A percentile compares a stretch with the other conserved stretches of the same genome.
These are phyloP conservation scores for Achlya flavicornis DNA, from an alignment of 2,888 invertebrate genomes.

Conservation along the genomic window DNA sequence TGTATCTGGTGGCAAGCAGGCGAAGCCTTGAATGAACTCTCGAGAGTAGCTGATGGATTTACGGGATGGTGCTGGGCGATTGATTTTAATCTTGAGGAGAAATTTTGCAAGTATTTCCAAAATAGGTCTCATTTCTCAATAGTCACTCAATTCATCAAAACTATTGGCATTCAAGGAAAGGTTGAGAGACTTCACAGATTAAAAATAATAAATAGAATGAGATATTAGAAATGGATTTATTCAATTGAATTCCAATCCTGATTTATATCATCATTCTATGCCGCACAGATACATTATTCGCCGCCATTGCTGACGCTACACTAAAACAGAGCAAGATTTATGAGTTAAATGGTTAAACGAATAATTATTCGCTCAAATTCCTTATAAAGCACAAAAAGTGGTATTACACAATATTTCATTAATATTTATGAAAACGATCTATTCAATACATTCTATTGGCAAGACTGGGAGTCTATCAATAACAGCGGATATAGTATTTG, in stretches of 20 bases:
- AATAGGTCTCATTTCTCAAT: too few relatives aligned
- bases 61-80: too few relatives aligned
- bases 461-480: constrained; percentile 11
- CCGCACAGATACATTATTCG: not conserved
- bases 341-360: constrained; percentile 32
- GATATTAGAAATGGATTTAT: not conserved
- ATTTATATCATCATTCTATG: not conserved
- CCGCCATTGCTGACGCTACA: constrained; percentile 38
- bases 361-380: constrained; percentile 45
- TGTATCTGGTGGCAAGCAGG: too few relatives aligned
- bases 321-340: constrained; percentile 44
- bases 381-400: constrained; percentile 34
- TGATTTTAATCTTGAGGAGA: too few relatives aligned
- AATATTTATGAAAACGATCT: constrained; percentile 28
- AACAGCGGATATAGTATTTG: not conserved
- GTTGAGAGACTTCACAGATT: too few relatives aligned
- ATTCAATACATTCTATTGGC: constrained; percentile 20
- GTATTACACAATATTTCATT: constrained; percentile 37
- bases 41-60: too few relatives aligned
- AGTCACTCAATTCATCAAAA: too few relatives aligned
- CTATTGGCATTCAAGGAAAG: too few relatives aligned
- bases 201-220: not conserved
- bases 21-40: too few relatives aligned
- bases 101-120: too few relatives aligned
- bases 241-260: constrained; percentile 1